phyloP scores from a whole-genome alignment of 2,113 vertebrate species.

The Campylomormyrus numenius region DNA sequence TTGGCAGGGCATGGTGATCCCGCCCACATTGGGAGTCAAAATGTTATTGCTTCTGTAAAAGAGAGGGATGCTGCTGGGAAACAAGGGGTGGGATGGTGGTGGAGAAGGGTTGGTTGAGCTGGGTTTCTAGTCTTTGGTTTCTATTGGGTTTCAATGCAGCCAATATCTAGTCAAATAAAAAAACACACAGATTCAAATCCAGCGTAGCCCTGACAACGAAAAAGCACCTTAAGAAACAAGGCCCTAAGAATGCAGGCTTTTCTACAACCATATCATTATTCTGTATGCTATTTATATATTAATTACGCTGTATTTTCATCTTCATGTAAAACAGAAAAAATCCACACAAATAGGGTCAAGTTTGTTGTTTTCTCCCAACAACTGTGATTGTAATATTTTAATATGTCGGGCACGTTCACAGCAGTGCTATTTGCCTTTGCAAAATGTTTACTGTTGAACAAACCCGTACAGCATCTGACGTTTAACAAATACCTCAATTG shows the following conservation, averaged over 20 bases:
- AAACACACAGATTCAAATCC: background rate
- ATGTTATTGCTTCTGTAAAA: background rate
- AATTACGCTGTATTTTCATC: background rate
- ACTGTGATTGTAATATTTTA: background rate
- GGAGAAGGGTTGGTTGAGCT: background rate
- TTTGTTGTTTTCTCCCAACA: background rate
- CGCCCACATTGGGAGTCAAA: background rate
- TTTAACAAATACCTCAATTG: background rate
- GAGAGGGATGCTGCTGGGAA: background rate
- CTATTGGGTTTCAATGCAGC: background rate
- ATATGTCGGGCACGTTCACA: background rate
- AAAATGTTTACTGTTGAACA: background rate
- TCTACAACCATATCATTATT: background rate
- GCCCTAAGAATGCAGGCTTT: background rate
- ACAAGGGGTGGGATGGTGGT: background rate
- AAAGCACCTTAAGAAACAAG: background rate
- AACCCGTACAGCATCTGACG: background rate
- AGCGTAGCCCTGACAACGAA: background rate
- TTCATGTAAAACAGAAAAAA: background rate
- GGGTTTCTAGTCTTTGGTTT: background rate
- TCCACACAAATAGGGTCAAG: background rate
- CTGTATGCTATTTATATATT: background rate
- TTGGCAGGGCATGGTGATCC: background rate
- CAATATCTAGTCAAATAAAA: background rate
- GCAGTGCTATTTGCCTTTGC: background rate